Evolutionary conservation across 2,888 invertebrate species (phyloP).

Genomic region (Archaeoteleia sp.): DNA sequence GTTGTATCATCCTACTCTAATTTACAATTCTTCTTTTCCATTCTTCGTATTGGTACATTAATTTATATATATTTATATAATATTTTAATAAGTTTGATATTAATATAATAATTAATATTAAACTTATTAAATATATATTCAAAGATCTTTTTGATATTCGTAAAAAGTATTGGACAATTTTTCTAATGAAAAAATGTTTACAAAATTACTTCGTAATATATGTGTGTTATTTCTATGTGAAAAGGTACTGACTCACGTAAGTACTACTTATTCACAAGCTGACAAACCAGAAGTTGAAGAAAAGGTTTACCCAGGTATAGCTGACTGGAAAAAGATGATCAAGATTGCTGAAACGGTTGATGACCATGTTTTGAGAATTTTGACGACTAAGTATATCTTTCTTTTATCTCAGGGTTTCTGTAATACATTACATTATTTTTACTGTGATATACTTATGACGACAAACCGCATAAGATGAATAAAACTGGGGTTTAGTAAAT

Average conservation of each 20-base stretch:
- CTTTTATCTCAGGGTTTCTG: no score
- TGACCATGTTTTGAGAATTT: constrained; percentile 76
- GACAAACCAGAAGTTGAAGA: constrained; percentile 85
- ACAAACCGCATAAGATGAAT: no score
- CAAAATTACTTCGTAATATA: no score
- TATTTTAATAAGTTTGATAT: no score
- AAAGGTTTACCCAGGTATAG: constrained; percentile 82
- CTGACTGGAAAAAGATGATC: constrained; percentile 83
- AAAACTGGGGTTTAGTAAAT: no score
- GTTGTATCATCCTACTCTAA: not conserved
- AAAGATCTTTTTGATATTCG: no score
- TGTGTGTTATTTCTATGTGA: constrained; percentile 38
- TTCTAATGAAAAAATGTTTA: no score
- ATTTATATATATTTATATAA: not conserved
- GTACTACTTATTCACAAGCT: constrained; percentile 91
- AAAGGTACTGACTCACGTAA: constrained; percentile 86
- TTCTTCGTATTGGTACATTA: constrained; percentile 1
- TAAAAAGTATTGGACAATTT: no score
- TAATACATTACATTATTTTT: not conserved
- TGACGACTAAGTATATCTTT: constrained; percentile 80
- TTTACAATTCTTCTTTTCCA: no score
- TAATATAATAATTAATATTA: no score
- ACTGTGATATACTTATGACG: no score
- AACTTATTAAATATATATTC: no score
- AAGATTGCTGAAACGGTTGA: constrained; percentile 80